phyloP scores from a whole-genome alignment of 2,888 invertebrate genomes.

The Eupithecia abbreviata region DNA sequence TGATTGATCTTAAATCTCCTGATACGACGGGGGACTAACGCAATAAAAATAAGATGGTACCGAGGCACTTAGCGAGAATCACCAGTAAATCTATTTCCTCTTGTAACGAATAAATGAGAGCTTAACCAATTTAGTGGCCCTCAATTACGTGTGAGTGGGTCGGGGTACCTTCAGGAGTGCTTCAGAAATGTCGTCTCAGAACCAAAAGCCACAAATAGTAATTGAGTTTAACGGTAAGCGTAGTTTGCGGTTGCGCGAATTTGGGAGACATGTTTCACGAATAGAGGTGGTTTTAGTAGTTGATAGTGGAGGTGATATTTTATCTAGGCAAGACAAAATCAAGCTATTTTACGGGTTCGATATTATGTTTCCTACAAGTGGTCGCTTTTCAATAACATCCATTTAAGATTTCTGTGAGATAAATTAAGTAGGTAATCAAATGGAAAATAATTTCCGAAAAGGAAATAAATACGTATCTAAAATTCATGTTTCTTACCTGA shows the following conservation, averaged over 20 bases:
- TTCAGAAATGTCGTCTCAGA: constrained; percentile 13
- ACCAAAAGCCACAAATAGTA: constrained; percentile 23
- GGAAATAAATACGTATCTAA: background rate
- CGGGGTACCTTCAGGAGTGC: constrained; percentile 33
- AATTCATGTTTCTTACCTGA: background rate
- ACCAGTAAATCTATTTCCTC: constrained; percentile 65
- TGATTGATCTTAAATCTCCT: constrained; percentile 1
- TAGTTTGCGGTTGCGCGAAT: constrained; percentile 14
- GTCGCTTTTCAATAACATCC: background rate
- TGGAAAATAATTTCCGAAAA: background rate
- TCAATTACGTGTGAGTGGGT: constrained; percentile 58
- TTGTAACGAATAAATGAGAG: constrained; percentile 63
- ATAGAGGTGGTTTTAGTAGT: background rate
- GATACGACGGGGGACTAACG: constrained; percentile 44
- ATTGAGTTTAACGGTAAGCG: constrained; percentile 15
- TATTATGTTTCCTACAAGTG: background rate
- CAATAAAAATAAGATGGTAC: constrained; percentile 56
- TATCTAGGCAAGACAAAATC: background rate
- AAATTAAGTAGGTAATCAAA: background rate
- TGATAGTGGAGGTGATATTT: background rate
- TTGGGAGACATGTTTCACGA: constrained; percentile 6
- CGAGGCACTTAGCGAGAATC: constrained; percentile 64
- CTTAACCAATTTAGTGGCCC: constrained; percentile 67
- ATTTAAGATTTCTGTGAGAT: background rate
- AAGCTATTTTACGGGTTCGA: background rate